Base-by-base conservation (phyloP, 2,113 vertebrate species). In the Onychostruthus taczanowskii region DNA sequence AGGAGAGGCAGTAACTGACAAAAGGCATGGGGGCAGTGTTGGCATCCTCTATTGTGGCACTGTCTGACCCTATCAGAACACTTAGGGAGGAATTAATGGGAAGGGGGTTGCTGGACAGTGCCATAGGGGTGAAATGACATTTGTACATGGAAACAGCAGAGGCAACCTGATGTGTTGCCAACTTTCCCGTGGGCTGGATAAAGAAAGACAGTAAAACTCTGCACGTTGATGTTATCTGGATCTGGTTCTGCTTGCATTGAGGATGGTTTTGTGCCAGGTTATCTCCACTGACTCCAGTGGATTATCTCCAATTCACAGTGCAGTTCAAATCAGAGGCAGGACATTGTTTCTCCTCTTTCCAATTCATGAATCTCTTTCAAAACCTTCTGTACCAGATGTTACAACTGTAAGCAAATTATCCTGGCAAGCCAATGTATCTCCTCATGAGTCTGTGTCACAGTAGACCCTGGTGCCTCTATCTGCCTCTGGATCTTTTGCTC, bases 401-500 rank as follows among this genome's bases (percentile, higher is more conserved):
- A 90, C 61, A 96, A 89, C 20, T 77, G 79, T 78, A 89, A 97
- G 87, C 76, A 89, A 89, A 94, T 92, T 82, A 89, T 91, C 80
- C 81, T 95, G 85, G 90, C 85, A 94, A 90, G 87, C 41, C 59
- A 24, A 95, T 86, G 64, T 58, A 73, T 64, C 87, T 87, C 91
- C 79, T 90, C 73, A 17, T 89, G 63, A 69, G 75, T 81, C 56
- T 89, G 77, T 97, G 87, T 95, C 95, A 90, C 91, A 94, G 92
- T 92, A 95, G 81, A 74, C 16, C 62, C 77, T 11, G 17, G 35
- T 90, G 80, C 69, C 58, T 95, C 69, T 90, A 47, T 94, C 91
- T 89, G 92, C 64, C 87, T 90, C 84, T 96, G 87, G 66, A 90
- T 96, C 89, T 95, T 94, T 62, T 77, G 61, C 87, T 90, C 87